These are phyloP conservation scores for Gulo gulo DNA, from an alignment of 2,113 vertebrate species.

Conservation along the genomic window DNA sequence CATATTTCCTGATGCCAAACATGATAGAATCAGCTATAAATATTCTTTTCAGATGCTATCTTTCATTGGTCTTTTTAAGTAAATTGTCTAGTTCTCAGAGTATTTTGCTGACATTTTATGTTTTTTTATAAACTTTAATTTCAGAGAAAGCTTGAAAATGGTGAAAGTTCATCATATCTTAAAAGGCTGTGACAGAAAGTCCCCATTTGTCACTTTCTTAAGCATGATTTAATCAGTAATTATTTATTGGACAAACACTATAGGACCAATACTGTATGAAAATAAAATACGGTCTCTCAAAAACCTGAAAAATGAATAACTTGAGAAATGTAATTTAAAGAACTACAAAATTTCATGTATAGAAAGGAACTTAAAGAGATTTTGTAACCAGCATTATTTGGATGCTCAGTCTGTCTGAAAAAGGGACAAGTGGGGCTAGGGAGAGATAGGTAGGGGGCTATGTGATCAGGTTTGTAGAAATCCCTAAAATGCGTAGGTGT, in stretches of 20 bases:
- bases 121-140: conserved; percentile 72
- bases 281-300: not conserved
- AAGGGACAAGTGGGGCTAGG: not conserved
- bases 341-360: not conserved
- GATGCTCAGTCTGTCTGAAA: not conserved
- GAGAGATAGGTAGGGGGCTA: not conserved
- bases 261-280: not conserved
- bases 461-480: not conserved
- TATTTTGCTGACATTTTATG: conserved; percentile 64
- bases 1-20: not conserved
- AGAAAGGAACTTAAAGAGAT: not conserved
- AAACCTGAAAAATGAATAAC: not conserved
- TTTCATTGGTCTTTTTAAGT: not conserved
- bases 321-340: not conserved
- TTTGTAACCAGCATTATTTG: not conserved
- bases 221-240: not conserved
- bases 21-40: not conserved
- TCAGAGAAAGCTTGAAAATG: conserved; percentile 71
- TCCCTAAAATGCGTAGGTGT: not conserved
- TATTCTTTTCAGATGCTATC: not conserved
- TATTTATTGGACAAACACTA: not conserved
- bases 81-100: not conserved
- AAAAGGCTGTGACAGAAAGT: conserved; percentile 31
- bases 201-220: not conserved
- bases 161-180: conserved; percentile 58